Base-by-base conservation (phyloP, 2,113 vertebrate species). In the Petrocephalus microphthalmus region DNA sequence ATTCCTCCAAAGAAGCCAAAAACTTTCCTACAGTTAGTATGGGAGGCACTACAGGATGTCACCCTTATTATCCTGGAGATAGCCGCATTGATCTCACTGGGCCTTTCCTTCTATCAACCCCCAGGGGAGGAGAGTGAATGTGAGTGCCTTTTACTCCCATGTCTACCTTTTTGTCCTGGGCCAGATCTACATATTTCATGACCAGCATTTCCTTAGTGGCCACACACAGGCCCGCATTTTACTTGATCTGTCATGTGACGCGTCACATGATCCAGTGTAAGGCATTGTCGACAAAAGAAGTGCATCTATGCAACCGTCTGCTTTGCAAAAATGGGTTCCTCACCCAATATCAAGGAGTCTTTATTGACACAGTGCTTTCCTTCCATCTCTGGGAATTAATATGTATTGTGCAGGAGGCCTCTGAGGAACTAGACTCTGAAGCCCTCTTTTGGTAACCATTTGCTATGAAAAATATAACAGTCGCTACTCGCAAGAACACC, bases 1-100 rank as follows among this genome's bases (percentile, higher is more conserved):
- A 97, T 97, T 95, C 96, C 96, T 96, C 96, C 96, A 92, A 97
- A 97, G 94, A 97, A 96, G 96, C 96, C 96, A 95, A 97, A 97
- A 96, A 97, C 96, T 89, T 97, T 97, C 95, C 90, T 97, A 93
- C 96, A 97, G 91, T 96, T 97, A 56, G 95, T 97, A 88, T 97
- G 96, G 96, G 96, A 97, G 92, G 96, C 96, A 0, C 94, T 97
- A 90, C 96, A 97, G 93, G 96, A 97, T 0, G 96, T 97, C 90
- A 97, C 96, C 2, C 95, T 97, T 78, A 97, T 97, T 89, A 97
- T 97, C 92, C 93, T 97, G 94, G 96, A 97, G 93, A 94, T 97
- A 3, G 96, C 96, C 67, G 96, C 96, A 94, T 95, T 97, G 93
- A 96, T 97, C 93, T 97, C 96, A 91, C 90, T 97, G 87, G 96